phyloP scores from a whole-genome alignment of 2,113 vertebrate genomes.

The Laterallus jamaicensis region DNA sequence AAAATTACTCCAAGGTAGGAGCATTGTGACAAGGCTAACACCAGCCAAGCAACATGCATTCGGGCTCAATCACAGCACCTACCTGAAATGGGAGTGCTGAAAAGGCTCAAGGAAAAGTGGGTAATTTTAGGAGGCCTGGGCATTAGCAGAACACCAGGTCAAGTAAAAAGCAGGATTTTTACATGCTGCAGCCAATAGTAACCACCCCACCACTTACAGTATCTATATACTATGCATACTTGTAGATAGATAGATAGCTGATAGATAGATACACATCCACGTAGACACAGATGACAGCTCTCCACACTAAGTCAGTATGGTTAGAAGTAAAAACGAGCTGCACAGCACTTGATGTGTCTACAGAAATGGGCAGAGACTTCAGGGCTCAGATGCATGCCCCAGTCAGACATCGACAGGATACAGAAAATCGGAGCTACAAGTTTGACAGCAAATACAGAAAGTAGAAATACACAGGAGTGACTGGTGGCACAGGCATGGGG shows the following conservation, averaged over 20 bases:
- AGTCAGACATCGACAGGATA: neutral
- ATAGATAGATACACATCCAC: fast-evolving
- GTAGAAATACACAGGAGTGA: neutral
- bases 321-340: neutral
- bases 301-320: neutral
- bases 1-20: neutral
- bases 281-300: neutral
- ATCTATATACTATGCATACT: neutral
- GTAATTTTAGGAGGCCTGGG: neutral
- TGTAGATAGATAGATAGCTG: neutral
- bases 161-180: neutral
- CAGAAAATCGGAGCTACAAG: conserved; percentile 2
- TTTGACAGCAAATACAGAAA: neutral
- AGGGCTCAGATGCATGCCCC: neutral
- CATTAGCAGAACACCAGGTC: neutral
- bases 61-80: neutral
- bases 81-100: neutral
- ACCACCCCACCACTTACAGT: neutral
- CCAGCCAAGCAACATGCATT: neutral
- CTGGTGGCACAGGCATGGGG: neutral
- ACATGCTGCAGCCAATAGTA: neutral
- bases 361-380: neutral
- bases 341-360: neutral
- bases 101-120: neutral
- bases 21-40: neutral